phyloP scores from a whole-genome alignment of 2,888 invertebrate species.

The Stramonita haemastoma region DNA sequence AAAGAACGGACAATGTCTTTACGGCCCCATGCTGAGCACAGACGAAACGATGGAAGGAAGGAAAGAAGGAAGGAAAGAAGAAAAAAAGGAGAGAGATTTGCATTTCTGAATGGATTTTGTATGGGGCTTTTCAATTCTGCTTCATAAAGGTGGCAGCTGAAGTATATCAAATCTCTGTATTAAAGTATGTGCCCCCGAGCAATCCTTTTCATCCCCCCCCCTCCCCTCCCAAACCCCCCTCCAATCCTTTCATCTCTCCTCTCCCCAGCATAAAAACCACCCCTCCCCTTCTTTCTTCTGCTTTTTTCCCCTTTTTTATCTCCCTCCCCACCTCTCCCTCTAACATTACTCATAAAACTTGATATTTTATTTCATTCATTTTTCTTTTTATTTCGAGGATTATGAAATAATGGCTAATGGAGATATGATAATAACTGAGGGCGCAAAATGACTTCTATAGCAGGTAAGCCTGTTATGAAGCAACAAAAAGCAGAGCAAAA shows the following conservation, averaged over 20 bases:
- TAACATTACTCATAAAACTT: neutral
- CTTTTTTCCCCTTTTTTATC: too few relatives aligned
- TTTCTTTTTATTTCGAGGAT: neutral
- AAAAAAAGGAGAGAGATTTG: neutral
- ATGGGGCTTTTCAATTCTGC: neutral
- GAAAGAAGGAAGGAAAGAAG: neutral
- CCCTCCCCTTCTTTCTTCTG: neutral
- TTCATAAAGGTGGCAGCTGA: too few relatives aligned
- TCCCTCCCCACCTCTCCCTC: neutral
- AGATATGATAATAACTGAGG: neutral
- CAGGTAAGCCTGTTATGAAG: neutral
- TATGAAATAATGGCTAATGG: too few relatives aligned
- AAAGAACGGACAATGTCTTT: neutral
- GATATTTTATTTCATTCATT: neutral
- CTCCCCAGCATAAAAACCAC: neutral
- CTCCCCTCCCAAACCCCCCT: neutral
- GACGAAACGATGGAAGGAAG: too few relatives aligned
- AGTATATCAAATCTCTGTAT: too few relatives aligned
- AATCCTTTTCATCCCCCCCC: neutral
- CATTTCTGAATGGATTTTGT: neutral
- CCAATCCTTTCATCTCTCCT: too few relatives aligned
- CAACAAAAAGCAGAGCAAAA: neutral
- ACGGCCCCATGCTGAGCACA: neutral
- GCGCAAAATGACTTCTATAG: neutral
- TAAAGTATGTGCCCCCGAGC: too few relatives aligned